Evolutionary conservation across 2,113 vertebrate species (phyloP).

Genomic region (Steatornis caripensis): DNA sequence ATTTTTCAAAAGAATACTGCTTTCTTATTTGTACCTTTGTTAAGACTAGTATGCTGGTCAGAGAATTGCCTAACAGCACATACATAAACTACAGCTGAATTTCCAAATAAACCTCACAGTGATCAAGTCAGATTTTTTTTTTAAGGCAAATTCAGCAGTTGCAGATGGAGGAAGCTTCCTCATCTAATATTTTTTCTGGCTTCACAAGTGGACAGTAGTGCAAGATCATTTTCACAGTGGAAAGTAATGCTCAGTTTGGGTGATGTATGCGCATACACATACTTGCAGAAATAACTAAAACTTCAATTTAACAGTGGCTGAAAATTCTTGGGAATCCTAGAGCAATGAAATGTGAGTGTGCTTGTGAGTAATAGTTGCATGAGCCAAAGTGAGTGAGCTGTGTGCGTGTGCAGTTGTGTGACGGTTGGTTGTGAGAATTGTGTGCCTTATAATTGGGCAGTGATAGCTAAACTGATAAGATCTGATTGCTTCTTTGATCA

Average conservation of each 20-base stretch:
- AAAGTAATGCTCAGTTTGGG: neutral
- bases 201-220: neutral
- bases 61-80: neutral
- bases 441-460: slow-evolving; percentile 22
- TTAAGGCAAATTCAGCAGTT: neutral
- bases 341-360: neutral
- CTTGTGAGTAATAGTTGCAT: slow-evolving; percentile 39
- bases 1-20: neutral
- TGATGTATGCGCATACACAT: neutral
- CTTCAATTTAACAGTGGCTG: neutral
- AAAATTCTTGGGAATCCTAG: neutral
- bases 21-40: neutral
- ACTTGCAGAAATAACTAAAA: neutral
- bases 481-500: slow-evolving; percentile 79
- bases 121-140: neutral
- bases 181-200: neutral
- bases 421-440: neutral
- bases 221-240: neutral
- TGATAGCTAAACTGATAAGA: slow-evolving; percentile 93
- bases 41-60: neutral
- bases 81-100: neutral
- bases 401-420: neutral
- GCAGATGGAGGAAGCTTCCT: neutral
- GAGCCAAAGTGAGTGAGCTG: slow-evolving; percentile 68
- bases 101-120: neutral